Evolutionary conservation across 2,888 invertebrate species (phyloP).

Genomic region (Apeira syringaria): DNA sequence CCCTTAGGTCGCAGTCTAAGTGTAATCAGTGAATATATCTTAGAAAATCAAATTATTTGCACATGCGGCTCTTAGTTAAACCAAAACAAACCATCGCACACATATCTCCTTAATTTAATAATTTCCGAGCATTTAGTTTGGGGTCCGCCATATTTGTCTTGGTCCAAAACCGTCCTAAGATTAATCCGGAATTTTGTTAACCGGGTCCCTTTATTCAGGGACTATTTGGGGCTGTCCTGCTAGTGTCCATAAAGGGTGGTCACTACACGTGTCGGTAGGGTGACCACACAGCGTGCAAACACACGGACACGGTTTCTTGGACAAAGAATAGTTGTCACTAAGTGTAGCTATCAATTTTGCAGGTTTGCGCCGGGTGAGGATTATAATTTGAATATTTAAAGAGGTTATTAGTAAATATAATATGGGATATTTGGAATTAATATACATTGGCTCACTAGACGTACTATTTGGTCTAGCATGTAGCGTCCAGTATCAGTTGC

Average conservation of each 20-base stretch:
- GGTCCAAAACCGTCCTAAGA: conserved; percentile 70
- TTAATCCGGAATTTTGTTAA: conserved; percentile 73
- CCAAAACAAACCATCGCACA: conserved; percentile 47
- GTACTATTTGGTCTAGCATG: too few relatives aligned
- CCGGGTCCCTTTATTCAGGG: conserved; percentile 46
- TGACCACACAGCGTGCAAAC: conserved; percentile 42
- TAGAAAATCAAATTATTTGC: conserved; percentile 15
- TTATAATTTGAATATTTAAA: conserved; percentile 21
- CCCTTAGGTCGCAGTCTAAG: too few relatives aligned
- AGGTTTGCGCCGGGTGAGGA: conserved; percentile 29
- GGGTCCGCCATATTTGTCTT: conserved; percentile 75
- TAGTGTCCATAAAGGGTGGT: conserved; percentile 34
- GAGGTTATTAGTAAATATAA: conserved; percentile 6
- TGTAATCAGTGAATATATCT: conserved; percentile 3
- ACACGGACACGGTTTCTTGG: conserved; percentile 45
- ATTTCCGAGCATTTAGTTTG: conserved; percentile 72
- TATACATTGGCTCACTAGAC: too few relatives aligned
- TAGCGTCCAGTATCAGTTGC: too few relatives aligned
- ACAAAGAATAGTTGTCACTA: conserved; percentile 20
- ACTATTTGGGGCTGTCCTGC: conserved; percentile 11
- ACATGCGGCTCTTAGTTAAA: conserved; percentile 25
- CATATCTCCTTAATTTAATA: conserved; percentile 73
- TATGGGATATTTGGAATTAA: too few relatives aligned
- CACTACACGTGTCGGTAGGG: conserved; percentile 37
- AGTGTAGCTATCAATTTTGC: conserved; percentile 34